Conservation (phyloP, 2,888 invertebrate species). For the Zygothrica quintamaculata region DNA sequence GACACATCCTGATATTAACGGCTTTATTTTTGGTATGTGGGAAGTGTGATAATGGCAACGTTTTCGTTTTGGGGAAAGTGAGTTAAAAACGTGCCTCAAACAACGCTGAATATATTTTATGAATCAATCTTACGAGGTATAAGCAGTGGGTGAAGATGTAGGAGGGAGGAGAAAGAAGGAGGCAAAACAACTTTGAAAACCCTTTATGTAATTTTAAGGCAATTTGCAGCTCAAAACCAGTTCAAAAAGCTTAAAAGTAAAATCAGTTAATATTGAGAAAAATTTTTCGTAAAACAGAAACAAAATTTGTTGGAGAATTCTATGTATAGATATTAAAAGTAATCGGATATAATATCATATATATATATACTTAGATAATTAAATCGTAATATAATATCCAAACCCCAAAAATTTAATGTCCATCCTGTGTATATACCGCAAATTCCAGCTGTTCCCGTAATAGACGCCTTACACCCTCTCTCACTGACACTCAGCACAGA, state of each 20-base stretch:
- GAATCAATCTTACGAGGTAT: neutral
- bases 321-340: too few species aligned
- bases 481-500: slow-evolving; percentile 33
- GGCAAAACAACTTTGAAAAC: neutral
- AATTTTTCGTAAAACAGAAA: too few species aligned
- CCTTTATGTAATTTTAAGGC: neutral
- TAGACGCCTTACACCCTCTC: neutral
- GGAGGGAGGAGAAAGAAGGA: too few species aligned
- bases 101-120: neutral
- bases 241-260: too few species aligned
- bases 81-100: slow-evolving; percentile 18
- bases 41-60: slow-evolving; percentile 27
- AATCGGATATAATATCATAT: too few species aligned
- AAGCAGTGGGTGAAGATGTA: too few species aligned
- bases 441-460: slow-evolving; percentile 18
- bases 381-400: neutral
- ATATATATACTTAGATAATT: too few species aligned
- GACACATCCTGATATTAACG: slow-evolving; percentile 14
- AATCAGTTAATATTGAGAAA: too few species aligned
- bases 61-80: neutral
- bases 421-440: neutral
- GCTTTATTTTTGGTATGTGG: slow-evolving; percentile 38
- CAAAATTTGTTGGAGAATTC: too few species aligned
- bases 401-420: neutral
- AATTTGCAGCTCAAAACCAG: too few species aligned